phyloP scores from a whole-genome alignment of 2,113 vertebrate species.

The Fregata magnificens region DNA sequence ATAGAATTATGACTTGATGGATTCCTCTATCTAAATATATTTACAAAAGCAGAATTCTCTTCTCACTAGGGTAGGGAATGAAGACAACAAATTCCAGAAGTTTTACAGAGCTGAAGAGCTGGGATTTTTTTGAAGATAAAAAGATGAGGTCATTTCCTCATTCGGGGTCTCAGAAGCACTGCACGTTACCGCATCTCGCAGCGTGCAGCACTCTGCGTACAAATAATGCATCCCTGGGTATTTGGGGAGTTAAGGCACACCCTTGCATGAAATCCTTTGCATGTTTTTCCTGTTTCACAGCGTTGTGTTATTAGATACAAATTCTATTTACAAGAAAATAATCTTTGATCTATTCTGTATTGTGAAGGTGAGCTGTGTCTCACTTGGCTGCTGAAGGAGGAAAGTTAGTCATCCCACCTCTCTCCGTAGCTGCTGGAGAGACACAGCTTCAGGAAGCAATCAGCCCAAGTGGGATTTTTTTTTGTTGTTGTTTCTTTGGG shows the following conservation, averaged over 20 bases:
- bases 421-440: background rate
- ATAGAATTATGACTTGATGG: background rate
- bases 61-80: background rate
- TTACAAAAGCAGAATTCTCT: background rate
- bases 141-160: background rate
- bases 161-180: background rate
- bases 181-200: background rate
- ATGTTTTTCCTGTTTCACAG: background rate
- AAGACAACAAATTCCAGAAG: background rate
- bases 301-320: background rate
- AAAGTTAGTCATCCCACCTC: background rate
- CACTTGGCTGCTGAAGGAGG: background rate
- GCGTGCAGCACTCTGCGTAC: rapidly evolving
- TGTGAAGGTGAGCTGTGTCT: background rate
- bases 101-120: background rate
- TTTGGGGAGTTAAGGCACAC: background rate
- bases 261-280: background rate
- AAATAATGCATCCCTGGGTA: background rate
- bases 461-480: background rate
- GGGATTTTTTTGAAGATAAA: background rate
- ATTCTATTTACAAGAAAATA: background rate
- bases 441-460: background rate
- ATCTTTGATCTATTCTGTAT: background rate
- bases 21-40: background rate
- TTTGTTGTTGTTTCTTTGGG: background rate